Evolutionary conservation across 2,797 vertebrate species (phyloP).

Genomic region (Malacoraja senta): DNA sequence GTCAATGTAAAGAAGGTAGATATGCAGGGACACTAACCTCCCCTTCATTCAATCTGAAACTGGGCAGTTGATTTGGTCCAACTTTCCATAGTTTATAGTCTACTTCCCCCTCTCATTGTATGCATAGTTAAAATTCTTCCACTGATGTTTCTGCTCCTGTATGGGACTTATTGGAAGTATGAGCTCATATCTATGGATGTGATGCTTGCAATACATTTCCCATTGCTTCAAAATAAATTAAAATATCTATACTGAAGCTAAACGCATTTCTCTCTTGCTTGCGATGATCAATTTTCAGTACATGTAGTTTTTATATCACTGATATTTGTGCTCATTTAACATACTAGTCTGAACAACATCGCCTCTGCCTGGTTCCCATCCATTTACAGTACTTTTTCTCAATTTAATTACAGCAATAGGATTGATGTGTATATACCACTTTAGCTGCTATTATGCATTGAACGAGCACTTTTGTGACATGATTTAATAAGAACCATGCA

Average conservation of each 20-base stretch:
- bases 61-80: not conserved
- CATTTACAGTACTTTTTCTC: not conserved
- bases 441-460: not conserved
- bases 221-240: not conserved
- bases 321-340: not conserved
- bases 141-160: not conserved
- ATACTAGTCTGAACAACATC: not conserved
- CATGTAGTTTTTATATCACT: not conserved
- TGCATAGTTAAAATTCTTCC: not conserved
- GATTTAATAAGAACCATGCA: slow-evolving; percentile 9
- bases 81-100: not conserved
- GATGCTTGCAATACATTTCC: too few relatives aligned
- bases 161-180: not conserved
- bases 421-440: not conserved
- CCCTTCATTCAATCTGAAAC: not conserved
- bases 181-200: not conserved
- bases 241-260: not conserved
- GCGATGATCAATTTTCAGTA: not conserved
- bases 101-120: too few relatives aligned
- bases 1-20: not conserved
- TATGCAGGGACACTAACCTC: not conserved
- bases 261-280: not conserved
- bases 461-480: not conserved
- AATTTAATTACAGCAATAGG: not conserved
- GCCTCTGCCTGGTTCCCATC: not conserved